phyloP scores from a whole-genome alignment of 2,888 invertebrate species.

The Timandra comae region DNA sequence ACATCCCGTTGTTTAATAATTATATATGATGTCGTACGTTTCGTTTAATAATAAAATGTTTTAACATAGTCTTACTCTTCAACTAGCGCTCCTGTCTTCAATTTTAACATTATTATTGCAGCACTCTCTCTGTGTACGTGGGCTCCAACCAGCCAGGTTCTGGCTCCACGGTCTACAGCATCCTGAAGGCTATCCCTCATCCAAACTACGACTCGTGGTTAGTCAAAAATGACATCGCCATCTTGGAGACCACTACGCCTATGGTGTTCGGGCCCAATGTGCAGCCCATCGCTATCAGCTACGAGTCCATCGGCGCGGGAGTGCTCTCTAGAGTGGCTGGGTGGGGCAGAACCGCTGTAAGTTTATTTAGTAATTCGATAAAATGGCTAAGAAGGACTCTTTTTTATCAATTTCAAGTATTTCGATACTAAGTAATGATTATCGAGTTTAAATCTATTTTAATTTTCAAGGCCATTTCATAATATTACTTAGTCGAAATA shows the following conservation, averaged over 20 bases:
- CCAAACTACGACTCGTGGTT: not conserved
- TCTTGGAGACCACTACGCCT: not conserved
- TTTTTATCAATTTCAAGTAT: too few species aligned
- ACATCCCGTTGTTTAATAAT: too few species aligned
- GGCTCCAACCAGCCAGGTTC: slow-evolving; percentile 31
- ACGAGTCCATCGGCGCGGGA: slow-evolving; percentile 19
- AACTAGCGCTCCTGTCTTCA: too few species aligned
- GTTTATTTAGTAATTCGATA: too few species aligned
- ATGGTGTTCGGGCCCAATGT: not conserved
- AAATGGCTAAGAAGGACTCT: too few species aligned
- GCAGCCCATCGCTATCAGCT: slow-evolving; percentile 23
- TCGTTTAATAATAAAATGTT: too few species aligned
- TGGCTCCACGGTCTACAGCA: slow-evolving; percentile 36
- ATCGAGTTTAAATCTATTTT: too few species aligned
- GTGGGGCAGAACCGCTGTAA: slow-evolving; percentile 46
- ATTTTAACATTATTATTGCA: slow-evolving; percentile 1
- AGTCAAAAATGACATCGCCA: not conserved
- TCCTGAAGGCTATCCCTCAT: slow-evolving; percentile 40
- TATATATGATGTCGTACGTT: too few species aligned
- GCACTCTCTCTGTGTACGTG: slow-evolving; percentile 14
- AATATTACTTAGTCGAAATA: too few species aligned
- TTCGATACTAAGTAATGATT: too few species aligned
- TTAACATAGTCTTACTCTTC: too few species aligned
- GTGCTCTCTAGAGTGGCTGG: slow-evolving; percentile 33
- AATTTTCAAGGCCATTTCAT: too few species aligned